Evolutionary conservation across 1,140 invertebrate species (phyloP), one percentile per base, ranked within the genome.

Genomic region (Pseudomyrmex dendroicus): DNA sequence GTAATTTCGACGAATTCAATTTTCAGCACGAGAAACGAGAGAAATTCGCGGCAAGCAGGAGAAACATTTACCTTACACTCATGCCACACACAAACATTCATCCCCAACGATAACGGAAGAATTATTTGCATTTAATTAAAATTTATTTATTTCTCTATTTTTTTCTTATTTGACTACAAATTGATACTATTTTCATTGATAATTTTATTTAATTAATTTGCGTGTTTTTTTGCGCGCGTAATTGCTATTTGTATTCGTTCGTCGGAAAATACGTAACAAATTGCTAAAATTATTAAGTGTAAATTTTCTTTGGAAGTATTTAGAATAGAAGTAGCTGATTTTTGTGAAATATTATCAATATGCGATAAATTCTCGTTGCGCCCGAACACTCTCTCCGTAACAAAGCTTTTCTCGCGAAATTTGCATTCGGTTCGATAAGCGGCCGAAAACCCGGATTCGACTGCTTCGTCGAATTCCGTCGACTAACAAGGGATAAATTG

Each of bases 401-500:
- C 48, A 44, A 77, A 66, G 7, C 13, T 67, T 7, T 77, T 46
- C 3, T 20, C 62, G 35, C 15, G 35, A n/a, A 64, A 64, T 64
- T 64, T 15, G 50, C n/a, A 8, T 25, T 2, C 22, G 48, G 48
- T 15, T 54, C 22, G 50, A 54, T 70, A 70, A 70, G 67, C 67
- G 50, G 10, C 13, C 20, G 20, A 54, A 80, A 80, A 59, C 56
- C 70, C 15, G 15, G 10, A 44, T 70, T 15, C 7, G 56, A 22
- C 15, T 80, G 48, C 20, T 70, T 80, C 44, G 52, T 78, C 5
- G 66, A 70, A 57, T 56, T 57, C 10, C 46, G 22, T n/a, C 54
- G 64, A 15, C 12, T 80, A 80, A 70, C 76, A 80, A 70, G 66
- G 15, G 20, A 67, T 52, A 80, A 80, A 80, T 70, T 70, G 66